Evolutionary conservation across 1,140 invertebrate species (phyloP), one percentile per base, ranked within the genome.

Genomic region (Bombus huntii): DNA sequence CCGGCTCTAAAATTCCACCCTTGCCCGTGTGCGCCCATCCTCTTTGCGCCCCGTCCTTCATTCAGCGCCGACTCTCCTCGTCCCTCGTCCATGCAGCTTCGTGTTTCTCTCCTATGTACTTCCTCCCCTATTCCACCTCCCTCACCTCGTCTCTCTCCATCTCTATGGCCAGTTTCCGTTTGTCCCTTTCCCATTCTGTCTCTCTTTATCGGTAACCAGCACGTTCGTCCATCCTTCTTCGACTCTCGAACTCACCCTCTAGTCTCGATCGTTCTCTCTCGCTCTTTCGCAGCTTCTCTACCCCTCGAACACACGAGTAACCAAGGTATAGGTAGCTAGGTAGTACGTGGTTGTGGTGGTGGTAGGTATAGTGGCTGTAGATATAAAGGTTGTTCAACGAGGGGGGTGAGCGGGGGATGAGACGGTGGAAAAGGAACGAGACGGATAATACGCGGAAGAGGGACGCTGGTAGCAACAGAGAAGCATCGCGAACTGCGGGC

Each of bases 311-410:
- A 89, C 89, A 72, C 76, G 91, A 92, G 89, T 92, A 92, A 93
- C 91, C 90, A 84, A 89, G 91, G 90, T 92, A 86, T 76, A 76
- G 74, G 47, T 57, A 92, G 90, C 86, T 89, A 86, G 82, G 84
- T 85, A 71, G 87, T 87, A 86, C 34, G 89, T 88, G 87, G 87
- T 90, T 90, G 89, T 83, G 59, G 68, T 90, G 80, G 92, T 89
- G 80, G 92, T 89, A 85, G 87, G 92, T 92, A 93, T 91, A 93
- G 92, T 90, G 87, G 92, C 89, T 92, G 93, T 93, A 92, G 93
- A 94, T 94, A 93, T 94, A 94, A 95, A 94, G 93, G 93, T 93
- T 93, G 92, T 93, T 93, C 92, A 92, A 89, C 87, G 62, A 31
- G 75, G n/a, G 57, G 75, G 37, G 70, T 73, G 83, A 72, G 75